A percentile compares a stretch with the other conserved stretches of the same genome.
Conservation (phyloP, 2,113 vertebrate genomes). For the Onychostoma macrolepis region DNA sequence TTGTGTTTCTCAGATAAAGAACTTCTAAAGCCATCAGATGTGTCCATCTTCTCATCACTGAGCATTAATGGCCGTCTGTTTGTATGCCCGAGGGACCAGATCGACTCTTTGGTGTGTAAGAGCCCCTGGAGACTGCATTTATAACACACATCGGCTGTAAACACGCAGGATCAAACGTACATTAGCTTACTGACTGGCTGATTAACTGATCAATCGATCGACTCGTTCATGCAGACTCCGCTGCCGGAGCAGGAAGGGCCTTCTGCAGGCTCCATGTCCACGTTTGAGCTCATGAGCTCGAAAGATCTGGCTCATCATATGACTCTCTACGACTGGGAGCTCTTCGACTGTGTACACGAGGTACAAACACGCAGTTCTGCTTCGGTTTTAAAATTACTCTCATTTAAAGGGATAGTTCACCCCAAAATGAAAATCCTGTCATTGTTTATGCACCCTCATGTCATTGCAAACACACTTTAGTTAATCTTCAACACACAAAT, state of each 20-base stretch:
- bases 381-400: not conserved
- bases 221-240: conserved; percentile 78
- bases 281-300: conserved; percentile 96
- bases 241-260: conserved; percentile 94
- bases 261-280: conserved; percentile 83
- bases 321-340: conserved; percentile 97
- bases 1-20: conserved; percentile 83
- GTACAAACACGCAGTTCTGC: conserved; percentile 67
- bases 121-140: conserved; percentile 18
- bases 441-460: too few species aligned
- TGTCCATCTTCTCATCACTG: conserved; percentile 95
- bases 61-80: conserved; percentile 93
- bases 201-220: conserved; percentile 31
- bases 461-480: too few species aligned
- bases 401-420: too few species aligned
- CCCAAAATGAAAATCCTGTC: too few species aligned
- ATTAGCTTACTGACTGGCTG: not conserved
- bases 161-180: not conserved
- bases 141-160: not conserved
- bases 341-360: conserved; percentile 98
- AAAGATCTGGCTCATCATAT: conserved; percentile 96
- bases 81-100: conserved; percentile 88
- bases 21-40: conserved; percentile 89
- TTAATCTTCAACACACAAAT: too few species aligned
- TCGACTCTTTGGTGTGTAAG: conserved; percentile 91